A percentile compares a stretch with the other conserved stretches of the same genome.
Conservation (phyloP, 2,888 invertebrate genomes). For the Protodeltote pygarga region DNA sequence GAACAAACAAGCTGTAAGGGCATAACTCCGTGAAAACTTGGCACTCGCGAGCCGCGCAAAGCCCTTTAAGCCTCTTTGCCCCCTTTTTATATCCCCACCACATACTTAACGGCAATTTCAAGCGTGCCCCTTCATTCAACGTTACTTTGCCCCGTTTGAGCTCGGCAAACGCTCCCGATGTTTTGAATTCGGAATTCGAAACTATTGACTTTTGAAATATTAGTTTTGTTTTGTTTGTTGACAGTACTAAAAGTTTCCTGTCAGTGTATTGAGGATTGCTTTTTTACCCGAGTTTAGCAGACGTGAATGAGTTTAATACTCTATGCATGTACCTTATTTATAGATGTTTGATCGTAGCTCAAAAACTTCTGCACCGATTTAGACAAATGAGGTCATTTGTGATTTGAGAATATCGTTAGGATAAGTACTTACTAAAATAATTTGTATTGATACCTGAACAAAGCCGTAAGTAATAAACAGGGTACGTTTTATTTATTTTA, state of each 20-base stretch:
- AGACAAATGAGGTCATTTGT: no score
- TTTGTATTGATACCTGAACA: no score
- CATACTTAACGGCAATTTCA: slow-evolving; percentile 81
- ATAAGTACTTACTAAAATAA: no score
- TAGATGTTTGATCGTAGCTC: no score
- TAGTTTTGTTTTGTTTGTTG: slow-evolving; percentile 48
- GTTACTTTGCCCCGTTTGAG: slow-evolving; percentile 59
- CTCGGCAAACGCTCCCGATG: slow-evolving; percentile 34
- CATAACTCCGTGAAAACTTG: slow-evolving; percentile 73
- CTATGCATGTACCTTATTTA: no score
- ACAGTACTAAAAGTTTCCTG: slow-evolving; percentile 36
- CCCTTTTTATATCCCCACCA: slow-evolving; percentile 77
- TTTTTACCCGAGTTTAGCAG: no score
- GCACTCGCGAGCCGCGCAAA: slow-evolving; percentile 71
- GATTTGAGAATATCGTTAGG: no score
- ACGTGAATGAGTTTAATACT: no score
- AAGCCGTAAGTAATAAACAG: no score
- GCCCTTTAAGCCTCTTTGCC: slow-evolving; percentile 78
- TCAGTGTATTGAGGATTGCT: slow-evolving; percentile 30
- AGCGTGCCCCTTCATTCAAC: slow-evolving; percentile 67
- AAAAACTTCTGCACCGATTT: no score
- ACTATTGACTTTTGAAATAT: slow-evolving; percentile 52
- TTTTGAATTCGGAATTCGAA: slow-evolving; percentile 45
- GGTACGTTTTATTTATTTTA: no score
- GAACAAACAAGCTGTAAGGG: slow-evolving; percentile 71